These are phyloP conservation scores for Lepidurus arcticus DNA, from an alignment of 1,140 invertebrate genomes.

Conservation along the genomic window DNA sequence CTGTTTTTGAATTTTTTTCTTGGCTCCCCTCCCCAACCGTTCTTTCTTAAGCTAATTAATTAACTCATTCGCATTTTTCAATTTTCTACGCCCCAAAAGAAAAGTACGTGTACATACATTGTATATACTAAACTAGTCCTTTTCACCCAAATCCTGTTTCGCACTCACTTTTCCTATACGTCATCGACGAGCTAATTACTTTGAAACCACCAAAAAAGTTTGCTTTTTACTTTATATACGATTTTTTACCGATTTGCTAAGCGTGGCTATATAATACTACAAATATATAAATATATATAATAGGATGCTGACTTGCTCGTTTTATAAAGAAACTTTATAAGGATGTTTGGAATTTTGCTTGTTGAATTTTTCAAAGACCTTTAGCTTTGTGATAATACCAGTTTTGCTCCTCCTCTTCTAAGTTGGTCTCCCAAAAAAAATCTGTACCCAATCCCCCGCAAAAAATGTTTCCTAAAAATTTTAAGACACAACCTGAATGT, in stretches of 20 bases:
- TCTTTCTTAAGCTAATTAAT: neutral
- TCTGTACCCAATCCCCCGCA: neutral
- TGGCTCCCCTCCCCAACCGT: neutral
- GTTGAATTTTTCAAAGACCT: neutral
- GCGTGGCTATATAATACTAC: neutral
- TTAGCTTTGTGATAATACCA: constrained; percentile 7
- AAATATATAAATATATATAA: neutral
- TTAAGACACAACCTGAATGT: neutral
- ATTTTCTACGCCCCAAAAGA: neutral
- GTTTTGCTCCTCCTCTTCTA: neutral
- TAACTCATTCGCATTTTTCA: neutral
- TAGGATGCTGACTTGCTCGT: neutral
- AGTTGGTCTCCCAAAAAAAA: neutral
- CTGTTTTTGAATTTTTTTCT: neutral
- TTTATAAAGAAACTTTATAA: constrained; percentile 16
- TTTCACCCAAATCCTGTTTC: neutral
- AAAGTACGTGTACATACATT: neutral
- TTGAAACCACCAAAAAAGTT: neutral
- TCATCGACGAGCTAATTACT: neutral
- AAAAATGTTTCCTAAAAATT: neutral
- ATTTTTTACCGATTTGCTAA: constrained; percentile 11
- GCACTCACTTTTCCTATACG: constrained; percentile 5
- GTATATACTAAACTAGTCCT: neutral
- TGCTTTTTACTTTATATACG: constrained; percentile 14
- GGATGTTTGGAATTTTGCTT: neutral